Base-by-base conservation (phyloP, 2,888 invertebrate genomes). In the Tryphoninae sp. region DNA sequence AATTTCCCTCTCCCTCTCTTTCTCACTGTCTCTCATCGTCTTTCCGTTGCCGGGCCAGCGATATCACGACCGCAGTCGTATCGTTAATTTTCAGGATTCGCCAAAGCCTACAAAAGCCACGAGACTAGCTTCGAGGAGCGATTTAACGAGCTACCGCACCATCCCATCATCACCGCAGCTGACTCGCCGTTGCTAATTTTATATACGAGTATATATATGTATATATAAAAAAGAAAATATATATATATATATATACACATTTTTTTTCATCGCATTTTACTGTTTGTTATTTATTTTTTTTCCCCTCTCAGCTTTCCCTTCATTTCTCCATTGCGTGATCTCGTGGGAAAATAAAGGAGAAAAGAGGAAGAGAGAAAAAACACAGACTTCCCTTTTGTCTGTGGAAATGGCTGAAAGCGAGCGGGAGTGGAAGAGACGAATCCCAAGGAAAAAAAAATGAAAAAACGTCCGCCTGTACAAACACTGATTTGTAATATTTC, bases 21-120 rank as follows among this genome's bases (percentile, higher is more conserved):
- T 4, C 4, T 6, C 9, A 13, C 9, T 45, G 13, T 9, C 45
- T 45, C 22, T 23, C n/a, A 16, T 11, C 26, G 33, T 51, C 23
- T 53, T 53, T 26, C 51, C 1, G 49, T 53, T 26, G 9, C n/a
- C 22, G 40, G 4, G 33, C 45, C 49, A 64, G 69, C 58, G 68
- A 79, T 58, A 58, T 74, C 68, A 62, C 55, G 40, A 42, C 49
- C 26, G 23, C 62, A 45, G 69, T 45, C 51, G 33, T 58, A 64
- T 80, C 80, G 75, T 80, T 80, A 80, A 75, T 80, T 80, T 80
- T 71, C 72, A 58, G 71, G 26, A 65, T 65, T 45, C 59, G 65
- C 58, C 61, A 65, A 68, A 49, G 33, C 53, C 72, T 8, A 40
- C 58, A 33, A 9, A 59, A 58, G 55, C 58, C 64, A 23, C 40